Percentiles rank a stretch among this genome's conserved stretches.
Conservation (phyloP, 1,140 invertebrate species). For the Plectrocnemia conspersa region DNA sequence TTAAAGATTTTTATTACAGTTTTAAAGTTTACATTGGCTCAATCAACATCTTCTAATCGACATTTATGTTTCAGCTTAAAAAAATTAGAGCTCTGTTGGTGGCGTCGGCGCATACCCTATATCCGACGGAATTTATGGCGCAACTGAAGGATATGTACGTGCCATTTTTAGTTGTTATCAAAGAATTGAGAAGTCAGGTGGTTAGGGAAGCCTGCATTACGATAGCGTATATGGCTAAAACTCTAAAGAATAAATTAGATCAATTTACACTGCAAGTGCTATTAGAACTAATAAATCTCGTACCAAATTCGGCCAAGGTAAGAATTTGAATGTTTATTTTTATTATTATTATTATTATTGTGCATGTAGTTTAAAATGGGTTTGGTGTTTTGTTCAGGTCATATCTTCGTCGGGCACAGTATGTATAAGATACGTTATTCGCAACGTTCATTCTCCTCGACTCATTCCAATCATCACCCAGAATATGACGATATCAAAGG, state of each 20-base stretch:
- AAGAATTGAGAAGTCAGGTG: conserved; percentile 82
- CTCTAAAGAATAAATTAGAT: conserved; percentile 77
- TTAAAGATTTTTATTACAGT: too few relatives aligned
- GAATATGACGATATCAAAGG: conserved; percentile 75
- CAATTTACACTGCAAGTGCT: conserved; percentile 79
- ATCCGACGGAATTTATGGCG: conserved; percentile 78
- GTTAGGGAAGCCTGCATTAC: conserved; percentile 93
- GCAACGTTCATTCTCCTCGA: conserved; percentile 77
- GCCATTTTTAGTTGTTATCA: conserved; percentile 76
- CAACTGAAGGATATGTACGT: conserved; percentile 76
- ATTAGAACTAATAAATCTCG: conserved; percentile 80
- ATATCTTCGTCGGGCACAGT: conserved; percentile 87
- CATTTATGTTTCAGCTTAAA: conserved; percentile 62
- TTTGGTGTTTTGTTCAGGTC: conserved; percentile 55
- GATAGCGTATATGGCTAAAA: conserved; percentile 84
- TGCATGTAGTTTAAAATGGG: conserved; percentile 3
- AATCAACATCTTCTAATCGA: background rate
- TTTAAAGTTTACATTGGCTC: background rate
- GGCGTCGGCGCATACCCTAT: conserved; percentile 70
- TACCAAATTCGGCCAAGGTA: conserved; percentile 94
- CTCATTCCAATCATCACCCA: conserved; percentile 83
- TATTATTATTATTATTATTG: conserved; percentile 17
- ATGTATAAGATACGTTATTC: conserved; percentile 84
- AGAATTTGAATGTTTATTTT: conserved; percentile 24
- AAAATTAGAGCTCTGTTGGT: conserved; percentile 77